A percentile compares a stretch with the other conserved stretches of the same genome.
phyloP scores from a whole-genome alignment of 1,140 invertebrate genomes.

The Phocides pigmalion region DNA sequence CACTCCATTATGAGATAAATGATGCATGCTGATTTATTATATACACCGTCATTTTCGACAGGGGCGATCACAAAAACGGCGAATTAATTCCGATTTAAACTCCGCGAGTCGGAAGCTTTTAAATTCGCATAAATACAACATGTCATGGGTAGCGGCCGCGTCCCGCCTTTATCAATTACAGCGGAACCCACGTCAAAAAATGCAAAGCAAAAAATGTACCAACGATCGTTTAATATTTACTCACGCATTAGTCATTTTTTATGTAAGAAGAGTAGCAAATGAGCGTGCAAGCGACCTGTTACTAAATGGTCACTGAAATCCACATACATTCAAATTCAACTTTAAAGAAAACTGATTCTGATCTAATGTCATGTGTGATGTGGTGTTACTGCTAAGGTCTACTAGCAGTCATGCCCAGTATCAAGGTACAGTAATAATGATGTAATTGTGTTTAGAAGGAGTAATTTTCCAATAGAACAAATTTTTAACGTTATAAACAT shows the following conservation, averaged over 20 bases:
- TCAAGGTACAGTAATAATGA: too few species aligned
- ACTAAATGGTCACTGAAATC: too few species aligned
- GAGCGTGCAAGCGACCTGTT: too few species aligned
- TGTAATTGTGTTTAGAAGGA: too few species aligned
- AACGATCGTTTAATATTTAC: constrained; percentile 64
- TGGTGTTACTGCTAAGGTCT: too few species aligned
- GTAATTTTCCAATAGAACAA: too few species aligned
- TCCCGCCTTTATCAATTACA: constrained; percentile 78
- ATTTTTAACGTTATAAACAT: too few species aligned
- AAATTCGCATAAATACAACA: constrained; percentile 76
- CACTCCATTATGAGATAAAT: constrained; percentile 6
- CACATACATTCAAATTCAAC: too few species aligned
- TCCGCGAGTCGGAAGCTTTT: constrained; percentile 71
- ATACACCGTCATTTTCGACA: constrained; percentile 50
- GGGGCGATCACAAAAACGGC: constrained; percentile 52
- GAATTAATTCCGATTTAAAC: constrained; percentile 73
- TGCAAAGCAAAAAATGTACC: constrained; percentile 47
- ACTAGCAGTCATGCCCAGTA: too few species aligned
- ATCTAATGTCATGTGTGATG: too few species aligned
- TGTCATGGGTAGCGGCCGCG: constrained; percentile 60
- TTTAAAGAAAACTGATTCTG: too few species aligned
- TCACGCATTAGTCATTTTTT: constrained; percentile 33
- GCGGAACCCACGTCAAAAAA: constrained; percentile 63
- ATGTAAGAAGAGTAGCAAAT: too few species aligned
- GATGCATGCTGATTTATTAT: constrained; percentile 30